These are phyloP conservation scores for Trididemnum clinides DNA, from an alignment of 23 tunicate species.

Conservation along the genomic window DNA sequence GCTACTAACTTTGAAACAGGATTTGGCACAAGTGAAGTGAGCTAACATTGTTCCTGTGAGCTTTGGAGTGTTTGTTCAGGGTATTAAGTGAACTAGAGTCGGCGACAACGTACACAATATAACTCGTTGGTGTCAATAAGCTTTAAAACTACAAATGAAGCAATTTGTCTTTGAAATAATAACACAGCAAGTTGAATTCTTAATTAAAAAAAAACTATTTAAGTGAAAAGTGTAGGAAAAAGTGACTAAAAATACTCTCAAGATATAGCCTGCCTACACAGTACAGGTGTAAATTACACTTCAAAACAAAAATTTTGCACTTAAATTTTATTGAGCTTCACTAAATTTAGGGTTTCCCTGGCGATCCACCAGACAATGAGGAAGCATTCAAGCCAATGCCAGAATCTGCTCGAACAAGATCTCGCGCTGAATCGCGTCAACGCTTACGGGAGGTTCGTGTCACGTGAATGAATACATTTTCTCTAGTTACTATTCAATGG, in stretches of 20 bases:
- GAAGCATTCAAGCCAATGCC: conserved; percentile 68
- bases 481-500: too few relatives aligned
- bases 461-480: background rate
- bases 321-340: too few relatives aligned
- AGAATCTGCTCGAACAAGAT: conserved; percentile 67
- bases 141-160: too few relatives aligned
- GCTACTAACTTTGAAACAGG: background rate
- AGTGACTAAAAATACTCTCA: too few relatives aligned
- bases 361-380: background rate
- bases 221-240: too few relatives aligned
- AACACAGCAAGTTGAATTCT: too few relatives aligned
- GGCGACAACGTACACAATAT: background rate
- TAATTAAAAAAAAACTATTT: too few relatives aligned
- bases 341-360: background rate
- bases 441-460: conserved; percentile 70
- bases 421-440: conserved; percentile 80
- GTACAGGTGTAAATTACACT: too few relatives aligned
- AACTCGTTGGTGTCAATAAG: background rate
- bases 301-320: too few relatives aligned
- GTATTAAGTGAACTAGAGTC: background rate
- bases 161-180: too few relatives aligned
- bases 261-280: too few relatives aligned
- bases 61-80: background rate
- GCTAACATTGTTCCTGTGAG: background rate
- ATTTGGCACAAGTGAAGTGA: conserved; percentile 1